Base-by-base conservation (phyloP, 2,113 vertebrate genomes). In the Illadopsis cleaveri region DNA sequence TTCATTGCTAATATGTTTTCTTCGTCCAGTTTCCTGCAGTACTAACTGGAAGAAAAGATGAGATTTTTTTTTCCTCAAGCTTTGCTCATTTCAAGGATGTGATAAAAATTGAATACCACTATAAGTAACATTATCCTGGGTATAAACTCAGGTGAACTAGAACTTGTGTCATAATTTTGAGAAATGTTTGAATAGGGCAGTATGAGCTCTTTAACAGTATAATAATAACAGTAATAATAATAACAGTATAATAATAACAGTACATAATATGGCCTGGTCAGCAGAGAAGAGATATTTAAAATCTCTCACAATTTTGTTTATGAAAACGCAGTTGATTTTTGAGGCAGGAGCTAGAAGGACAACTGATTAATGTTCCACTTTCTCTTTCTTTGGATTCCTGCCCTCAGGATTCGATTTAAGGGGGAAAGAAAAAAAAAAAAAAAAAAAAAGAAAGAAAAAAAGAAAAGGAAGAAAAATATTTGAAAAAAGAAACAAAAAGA, bases 401-500 rank as follows among this genome's bases (percentile, higher is more conserved):
- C 1, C 5, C 5, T 28, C 18, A 38, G 12, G 21, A 58, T 38
- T 21, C 22, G 83, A 62, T 22, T 15, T 6, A 3, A 53, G 37
- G 23, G 20, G 7, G 28, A 33, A 11, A 19, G 31, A 9, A 27
- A 6, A 18, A 1, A 22, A 13, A 15, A 19, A 12, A 6, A 25
- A 19, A 8, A 18, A 18, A 38, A 13, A 1, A 9, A 3, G 2
- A 3, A 5, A 42, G 35, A 10, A 2, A 33, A 1, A 24, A 18
- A 21, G 38, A 33, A 1, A 24, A 27, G 18, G n/a, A 5, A 42
- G n/a, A 40, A 18, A 2, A 35, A 19, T 19, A 42, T 38, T 10
- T 38, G 38, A 38, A 38, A 38, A 38, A 38, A 38, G 38, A 38
- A 38, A 38, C 9, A 38, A 38, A 12, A 38, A 38, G 38, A 38